Conservation (phyloP, 2,797 vertebrate genomes). For the Sebastes alutus region DNA sequence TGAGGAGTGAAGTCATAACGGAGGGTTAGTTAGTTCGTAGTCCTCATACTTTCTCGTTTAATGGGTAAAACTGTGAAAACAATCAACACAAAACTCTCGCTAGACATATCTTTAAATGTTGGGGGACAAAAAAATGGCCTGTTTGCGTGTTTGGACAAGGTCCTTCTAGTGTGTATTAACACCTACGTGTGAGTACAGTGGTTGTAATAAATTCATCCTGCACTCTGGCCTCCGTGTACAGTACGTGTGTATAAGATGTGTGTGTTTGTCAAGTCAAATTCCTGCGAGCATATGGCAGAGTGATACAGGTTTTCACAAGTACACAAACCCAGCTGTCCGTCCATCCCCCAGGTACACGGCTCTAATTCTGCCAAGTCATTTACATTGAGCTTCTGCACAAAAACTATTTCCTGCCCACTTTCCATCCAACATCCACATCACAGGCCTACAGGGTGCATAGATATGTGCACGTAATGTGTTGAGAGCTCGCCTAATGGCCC, state of each 20-base stretch:
- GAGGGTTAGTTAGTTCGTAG: constrained; percentile 19
- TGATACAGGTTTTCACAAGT: constrained; percentile 70
- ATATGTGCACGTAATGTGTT: constrained; percentile 53
- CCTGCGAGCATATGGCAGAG: constrained; percentile 74
- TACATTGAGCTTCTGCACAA: constrained; percentile 65
- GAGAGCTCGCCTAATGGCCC: constrained; percentile 50
- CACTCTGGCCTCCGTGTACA: constrained; percentile 4
- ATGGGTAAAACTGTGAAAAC: constrained; percentile 50
- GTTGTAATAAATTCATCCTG: constrained; percentile 51
- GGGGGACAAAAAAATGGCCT: background rate
- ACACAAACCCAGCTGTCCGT: constrained; percentile 75
- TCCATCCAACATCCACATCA: constrained; percentile 66
- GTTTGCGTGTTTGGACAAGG: constrained; percentile 42
- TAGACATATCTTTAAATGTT: background rate
- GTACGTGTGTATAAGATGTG: constrained; percentile 1
- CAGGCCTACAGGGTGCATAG: constrained; percentile 41
- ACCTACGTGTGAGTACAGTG: constrained; percentile 28
- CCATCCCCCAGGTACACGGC: constrained; percentile 60
- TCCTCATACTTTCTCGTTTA: constrained; percentile 36
- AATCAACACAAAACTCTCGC: constrained; percentile 43
- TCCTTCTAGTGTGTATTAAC: constrained; percentile 48
- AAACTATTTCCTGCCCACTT: constrained; percentile 63
- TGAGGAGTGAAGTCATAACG: constrained; percentile 53
- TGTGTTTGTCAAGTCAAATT: constrained; percentile 57
- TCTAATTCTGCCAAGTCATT: constrained; percentile 77